Conservation (phyloP, 2,797 vertebrate species). For the Manis crassicaudata region DNA sequence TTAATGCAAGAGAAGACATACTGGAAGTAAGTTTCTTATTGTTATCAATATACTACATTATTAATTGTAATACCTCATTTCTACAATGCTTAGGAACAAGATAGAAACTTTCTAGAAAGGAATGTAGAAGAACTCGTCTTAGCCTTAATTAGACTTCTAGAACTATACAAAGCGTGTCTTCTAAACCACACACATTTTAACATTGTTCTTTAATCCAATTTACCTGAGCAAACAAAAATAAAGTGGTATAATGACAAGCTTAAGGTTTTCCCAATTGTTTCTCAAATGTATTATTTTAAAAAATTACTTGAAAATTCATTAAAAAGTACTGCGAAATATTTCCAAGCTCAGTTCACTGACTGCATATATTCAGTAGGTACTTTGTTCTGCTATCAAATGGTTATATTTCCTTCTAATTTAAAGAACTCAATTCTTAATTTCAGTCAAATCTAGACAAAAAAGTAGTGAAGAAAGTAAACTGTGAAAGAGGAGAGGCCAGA, state of each 20-base stretch:
- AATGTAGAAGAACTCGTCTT: slow-evolving; percentile 7
- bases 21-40: slow-evolving; percentile 39
- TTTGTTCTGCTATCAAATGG: background rate
- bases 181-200: slow-evolving; percentile 24
- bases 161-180: background rate
- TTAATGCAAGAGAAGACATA: slow-evolving; percentile 20
- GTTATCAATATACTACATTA: background rate
- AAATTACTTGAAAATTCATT: slow-evolving; percentile 43
- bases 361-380: background rate
- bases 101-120: slow-evolving; percentile 32
- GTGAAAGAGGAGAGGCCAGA: background rate
- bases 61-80: slow-evolving; percentile 4
- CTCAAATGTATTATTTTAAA: background rate
- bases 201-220: slow-evolving; percentile 1
- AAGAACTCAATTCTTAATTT: slow-evolving; percentile 51
- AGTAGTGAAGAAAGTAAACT: slow-evolving; percentile 1
- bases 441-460: slow-evolving; percentile 46
- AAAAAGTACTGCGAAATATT: slow-evolving; percentile 1
- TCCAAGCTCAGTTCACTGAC: background rate
- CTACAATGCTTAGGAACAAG: slow-evolving; percentile 44
- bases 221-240: slow-evolving; percentile 36
- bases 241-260: slow-evolving; percentile 14
- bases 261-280: slow-evolving; percentile 30
- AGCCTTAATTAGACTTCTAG: background rate
- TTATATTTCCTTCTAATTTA: slow-evolving; percentile 52